Conservation (phyloP, 2,797 vertebrate species). For the Chaunax sp. region DNA sequence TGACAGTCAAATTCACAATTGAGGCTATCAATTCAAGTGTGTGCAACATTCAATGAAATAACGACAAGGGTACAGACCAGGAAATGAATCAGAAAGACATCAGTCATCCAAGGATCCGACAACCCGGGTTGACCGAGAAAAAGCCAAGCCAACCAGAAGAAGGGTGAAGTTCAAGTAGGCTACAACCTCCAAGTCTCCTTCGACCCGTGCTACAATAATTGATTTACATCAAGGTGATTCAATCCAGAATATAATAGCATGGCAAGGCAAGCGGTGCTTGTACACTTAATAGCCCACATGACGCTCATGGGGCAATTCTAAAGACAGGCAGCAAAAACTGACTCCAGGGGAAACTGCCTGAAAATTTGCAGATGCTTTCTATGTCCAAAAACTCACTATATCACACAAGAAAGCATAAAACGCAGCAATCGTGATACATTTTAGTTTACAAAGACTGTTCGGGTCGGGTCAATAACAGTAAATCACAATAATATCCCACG, state of each 20-base stretch:
- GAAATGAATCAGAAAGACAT: conserved; percentile 39
- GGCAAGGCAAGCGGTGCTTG: conserved; percentile 30
- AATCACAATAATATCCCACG: conserved; percentile 1
- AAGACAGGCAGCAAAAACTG: conserved; percentile 9
- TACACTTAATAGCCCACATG: conserved; percentile 8
- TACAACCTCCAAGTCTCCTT: conserved; percentile 83
- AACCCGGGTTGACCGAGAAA: conserved; percentile 17
- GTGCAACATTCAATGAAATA: conserved; percentile 21
- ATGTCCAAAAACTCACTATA: conserved; percentile 19
- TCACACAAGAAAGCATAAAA: conserved; percentile 8
- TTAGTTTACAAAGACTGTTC: conserved; percentile 14
- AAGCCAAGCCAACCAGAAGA: conserved; percentile 23
- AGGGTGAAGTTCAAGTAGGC: conserved; percentile 61
- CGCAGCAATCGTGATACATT: neutral
- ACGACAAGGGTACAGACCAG: conserved; percentile 55
- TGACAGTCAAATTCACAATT: conserved; percentile 30
- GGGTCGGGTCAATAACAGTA: conserved; percentile 26
- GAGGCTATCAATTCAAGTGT: neutral
- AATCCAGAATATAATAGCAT: conserved; percentile 47
- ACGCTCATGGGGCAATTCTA: conserved; percentile 1
- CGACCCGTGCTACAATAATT: conserved; percentile 65
- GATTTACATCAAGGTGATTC: conserved; percentile 80
- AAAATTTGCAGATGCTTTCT: conserved; percentile 3
- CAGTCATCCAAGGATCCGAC: conserved; percentile 46
- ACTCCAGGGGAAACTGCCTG: neutral